These are phyloP conservation scores for Eremobia ochroleuca DNA, from an alignment of 2,888 invertebrate genomes.

Conservation along the genomic window DNA sequence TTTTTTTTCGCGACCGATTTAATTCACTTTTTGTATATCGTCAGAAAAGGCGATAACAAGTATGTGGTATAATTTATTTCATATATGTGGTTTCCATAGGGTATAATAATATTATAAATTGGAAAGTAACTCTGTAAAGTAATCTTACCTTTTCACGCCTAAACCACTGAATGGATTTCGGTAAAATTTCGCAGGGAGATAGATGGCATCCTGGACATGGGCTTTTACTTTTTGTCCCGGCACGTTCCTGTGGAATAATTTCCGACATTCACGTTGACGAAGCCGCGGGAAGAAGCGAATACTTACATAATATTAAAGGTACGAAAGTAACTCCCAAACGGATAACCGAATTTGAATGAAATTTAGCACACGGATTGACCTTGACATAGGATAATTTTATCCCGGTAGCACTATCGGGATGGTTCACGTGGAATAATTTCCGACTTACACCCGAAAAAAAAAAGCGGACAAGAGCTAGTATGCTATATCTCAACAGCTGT, in stretches of 20 bases:
- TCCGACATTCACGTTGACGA: background rate
- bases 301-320: background rate
- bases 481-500: background rate
- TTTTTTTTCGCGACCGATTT: too few species aligned
- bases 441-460: too few species aligned
- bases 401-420: too few species aligned
- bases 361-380: background rate
- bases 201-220: background rate
- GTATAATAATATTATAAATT: background rate
- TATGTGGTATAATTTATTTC: too few species aligned
- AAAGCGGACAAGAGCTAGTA: background rate
- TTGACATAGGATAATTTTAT: too few species aligned
- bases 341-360: too few species aligned
- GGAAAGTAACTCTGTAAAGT: background rate
- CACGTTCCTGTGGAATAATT: background rate
- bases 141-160: too few species aligned
- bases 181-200: background rate
- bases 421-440: background rate
- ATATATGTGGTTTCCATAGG: too few species aligned
- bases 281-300: background rate
- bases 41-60: too few species aligned
- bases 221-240: background rate
- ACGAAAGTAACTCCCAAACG: background rate
- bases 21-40: too few species aligned
- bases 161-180: too few species aligned